Evolutionary conservation across 2,113 vertebrate species (phyloP), one percentile per base, ranked within the genome.

Genomic region (Oncorhynchus nerka): DNA sequence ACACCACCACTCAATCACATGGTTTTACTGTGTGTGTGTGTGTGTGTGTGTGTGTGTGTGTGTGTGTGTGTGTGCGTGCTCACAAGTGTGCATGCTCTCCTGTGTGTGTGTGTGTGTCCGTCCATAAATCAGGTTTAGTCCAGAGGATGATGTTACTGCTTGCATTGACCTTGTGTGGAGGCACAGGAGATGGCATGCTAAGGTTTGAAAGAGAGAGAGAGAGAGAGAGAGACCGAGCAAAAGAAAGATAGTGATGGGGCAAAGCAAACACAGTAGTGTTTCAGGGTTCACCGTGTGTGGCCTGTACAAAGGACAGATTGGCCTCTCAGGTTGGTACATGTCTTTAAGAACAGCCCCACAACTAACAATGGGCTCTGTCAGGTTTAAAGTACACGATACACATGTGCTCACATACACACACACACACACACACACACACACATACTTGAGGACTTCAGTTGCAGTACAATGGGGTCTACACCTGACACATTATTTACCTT

Each of bases 241-340:
- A 64, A 5, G 61, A 71, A 51, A 62, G 71, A 68, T 26, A 49
- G 67, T 67, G 4, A 73, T 32, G 61, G 28, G 73, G 55, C 48
- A 75, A 80, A 77, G 61, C 61, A 77, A 28, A 34, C 68, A 72
- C 32, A 39, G 32, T 32, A 19, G 30, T 45, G 30, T 68, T 28
- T 64, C 49, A 73, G 70, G 22, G 72, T 48, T 65, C 72, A 64
- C 8, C 4, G 57, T 81, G 69, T 49, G 71, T 75, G 68, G 70
- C 64, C 67, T 73, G 9, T 65, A 75, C 65, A 81, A 68, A 72
- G 75, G 45, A 75, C 81, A 77, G 59, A 71, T 66, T 49, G 32
- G 22, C 71, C 81, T 74, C 75, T 89, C 83, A 74, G 77, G 79
- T 80, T 78, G 34, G 34, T 80, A 84, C 84, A 80, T 83, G 75